A percentile compares a stretch with the other conserved stretches of the same genome.
Evolutionary conservation across 2,888 invertebrate genomes (phyloP).

Genomic region (Melipona bicolor): DNA sequence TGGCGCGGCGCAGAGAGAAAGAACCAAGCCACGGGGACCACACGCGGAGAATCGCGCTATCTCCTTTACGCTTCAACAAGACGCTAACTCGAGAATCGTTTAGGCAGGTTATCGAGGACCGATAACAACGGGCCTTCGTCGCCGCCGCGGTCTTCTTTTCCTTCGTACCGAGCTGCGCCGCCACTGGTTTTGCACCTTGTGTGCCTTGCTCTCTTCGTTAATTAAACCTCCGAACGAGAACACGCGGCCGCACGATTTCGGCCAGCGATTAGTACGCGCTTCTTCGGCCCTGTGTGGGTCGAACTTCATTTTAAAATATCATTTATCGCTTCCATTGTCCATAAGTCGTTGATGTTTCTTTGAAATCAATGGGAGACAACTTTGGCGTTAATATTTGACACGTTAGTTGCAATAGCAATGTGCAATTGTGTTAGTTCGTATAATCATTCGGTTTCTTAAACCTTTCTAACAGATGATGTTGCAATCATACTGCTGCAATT

Average conservation of each 20-base stretch:
- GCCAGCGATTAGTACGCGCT: background rate
- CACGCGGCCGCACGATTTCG: background rate
- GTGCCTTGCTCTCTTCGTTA: background rate
- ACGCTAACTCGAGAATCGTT: constrained; percentile 64
- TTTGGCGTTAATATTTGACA: too few relatives aligned
- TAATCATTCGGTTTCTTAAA: too few relatives aligned
- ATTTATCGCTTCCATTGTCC: too few relatives aligned
- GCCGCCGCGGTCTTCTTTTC: background rate
- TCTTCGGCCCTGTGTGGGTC: too few relatives aligned
- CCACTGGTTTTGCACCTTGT: background rate
- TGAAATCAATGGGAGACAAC: too few relatives aligned
- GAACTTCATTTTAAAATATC: too few relatives aligned
- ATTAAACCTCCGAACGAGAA: background rate
- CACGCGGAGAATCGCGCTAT: constrained; percentile 63
- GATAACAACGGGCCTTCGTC: constrained; percentile 42
- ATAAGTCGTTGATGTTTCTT: too few relatives aligned
- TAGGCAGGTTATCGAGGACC: constrained; percentile 53
- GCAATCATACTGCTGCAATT: too few relatives aligned
- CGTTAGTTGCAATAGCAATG: too few relatives aligned
- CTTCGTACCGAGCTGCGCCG: background rate
- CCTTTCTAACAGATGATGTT: too few relatives aligned
- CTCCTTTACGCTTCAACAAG: constrained; percentile 55
- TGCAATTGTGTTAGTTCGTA: too few relatives aligned
- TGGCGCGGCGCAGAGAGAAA: background rate
- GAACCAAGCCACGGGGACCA: constrained; percentile 49